phyloP scores from a whole-genome alignment of 2,888 invertebrate genomes.

The Zhengitettix transpicula region DNA sequence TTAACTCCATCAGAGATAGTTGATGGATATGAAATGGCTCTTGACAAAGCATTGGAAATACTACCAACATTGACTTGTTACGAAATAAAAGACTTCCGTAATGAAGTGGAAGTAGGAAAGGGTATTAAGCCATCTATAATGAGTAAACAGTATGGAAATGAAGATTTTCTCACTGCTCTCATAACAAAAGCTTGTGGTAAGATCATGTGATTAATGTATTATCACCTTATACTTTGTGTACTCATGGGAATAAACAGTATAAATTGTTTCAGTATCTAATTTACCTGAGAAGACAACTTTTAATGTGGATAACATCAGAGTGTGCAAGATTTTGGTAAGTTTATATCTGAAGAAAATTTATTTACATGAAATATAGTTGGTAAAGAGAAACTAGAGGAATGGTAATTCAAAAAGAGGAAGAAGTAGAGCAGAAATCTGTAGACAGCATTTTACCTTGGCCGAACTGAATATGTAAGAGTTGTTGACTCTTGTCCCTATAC shows the following conservation, averaged over 20 bases:
- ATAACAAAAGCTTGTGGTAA: constrained; percentile 68
- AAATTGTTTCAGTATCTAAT: constrained; percentile 44
- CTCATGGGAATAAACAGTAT: constrained; percentile 2
- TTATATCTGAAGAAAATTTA: neutral
- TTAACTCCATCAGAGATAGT: constrained; percentile 93
- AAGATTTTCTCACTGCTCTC: constrained; percentile 75
- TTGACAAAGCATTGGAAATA: constrained; percentile 77
- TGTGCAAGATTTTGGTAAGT: constrained; percentile 62
- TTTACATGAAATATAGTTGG: too few relatives aligned
- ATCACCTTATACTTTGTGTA: neutral
- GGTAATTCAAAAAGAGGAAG: too few relatives aligned
- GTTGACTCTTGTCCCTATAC: too few relatives aligned
- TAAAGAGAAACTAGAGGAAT: too few relatives aligned
- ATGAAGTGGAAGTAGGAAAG: constrained; percentile 51
- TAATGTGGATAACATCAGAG: constrained; percentile 93
- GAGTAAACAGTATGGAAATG: constrained; percentile 96
- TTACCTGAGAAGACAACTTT: constrained; percentile 75
- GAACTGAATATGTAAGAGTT: too few relatives aligned
- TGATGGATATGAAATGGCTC: constrained; percentile 84
- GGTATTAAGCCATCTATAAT: constrained; percentile 72
- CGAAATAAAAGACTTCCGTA: constrained; percentile 49
- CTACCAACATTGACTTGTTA: constrained; percentile 65
- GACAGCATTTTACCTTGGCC: too few relatives aligned
- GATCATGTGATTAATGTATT: constrained; percentile 9
- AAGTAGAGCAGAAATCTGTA: too few relatives aligned